Evolutionary conservation across 2,113 vertebrate species (phyloP), one percentile per base, ranked within the genome.

Genomic region (Hippocampus guttulatus): DNA sequence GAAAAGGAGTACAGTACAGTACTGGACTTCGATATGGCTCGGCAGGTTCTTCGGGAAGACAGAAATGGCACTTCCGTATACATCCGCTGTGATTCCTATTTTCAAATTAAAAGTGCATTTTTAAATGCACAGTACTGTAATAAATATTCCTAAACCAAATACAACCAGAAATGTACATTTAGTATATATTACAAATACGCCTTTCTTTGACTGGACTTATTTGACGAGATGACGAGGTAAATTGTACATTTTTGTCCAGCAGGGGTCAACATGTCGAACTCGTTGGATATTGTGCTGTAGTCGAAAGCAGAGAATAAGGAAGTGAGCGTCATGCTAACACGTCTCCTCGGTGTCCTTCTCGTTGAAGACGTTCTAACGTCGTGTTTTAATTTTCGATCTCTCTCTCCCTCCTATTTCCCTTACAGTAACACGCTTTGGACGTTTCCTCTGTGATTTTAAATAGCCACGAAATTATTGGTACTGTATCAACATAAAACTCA

Each of bases 51-150:
- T 38, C 33, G 33, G 33, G 33, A 38, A 6, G 33, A 38, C 33
- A 6, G 5, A 38, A 33, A 38, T 38, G 21, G 4, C 2, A 3
- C 72, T 86, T 88, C 82, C 86, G 84, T 16, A 74, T 1, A 75
- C 67, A 75, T 86, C 84, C 86, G 82, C 68, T 64, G 9, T 0
- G 12, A 10, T 0, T 27, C 1, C 4, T 5, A 18, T 60, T 27
- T 85, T 85, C 82, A 85, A 65, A 80, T 1, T 85, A 88, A 86
- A 79, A 30, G 3, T 16, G 5, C 7, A 30, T 15, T 47, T 47
- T 47, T 7, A 12, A 15, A 47, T 47, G 14, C 15, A 47, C 45
- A 60, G 27, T 16, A 16, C 2, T 30, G 25, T 60, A 60, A 58
- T 12, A 2, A 30, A 7, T 8, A 16, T 60, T 18, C 10, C 25